Evolutionary conservation across 1,140 invertebrate genomes (phyloP).

Genomic region (Bombus turneri): DNA sequence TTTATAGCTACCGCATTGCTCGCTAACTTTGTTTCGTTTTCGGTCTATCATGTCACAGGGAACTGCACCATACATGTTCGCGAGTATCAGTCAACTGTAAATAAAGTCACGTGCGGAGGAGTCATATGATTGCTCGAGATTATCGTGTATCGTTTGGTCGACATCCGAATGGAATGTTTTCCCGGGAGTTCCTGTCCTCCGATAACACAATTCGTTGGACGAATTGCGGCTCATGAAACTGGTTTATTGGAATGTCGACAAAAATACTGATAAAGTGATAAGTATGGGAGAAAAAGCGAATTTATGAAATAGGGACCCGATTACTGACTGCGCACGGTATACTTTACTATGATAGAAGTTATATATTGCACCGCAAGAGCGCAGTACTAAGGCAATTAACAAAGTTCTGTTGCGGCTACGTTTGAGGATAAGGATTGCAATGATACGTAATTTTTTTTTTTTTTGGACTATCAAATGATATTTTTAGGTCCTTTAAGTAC

Average conservation of each 20-base stretch:
- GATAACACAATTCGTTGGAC: not conserved
- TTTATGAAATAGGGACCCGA: not conserved
- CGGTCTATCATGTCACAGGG: slow-evolving; percentile 77
- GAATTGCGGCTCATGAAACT: not conserved
- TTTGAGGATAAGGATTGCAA: not conserved
- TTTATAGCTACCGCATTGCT: slow-evolving; percentile 70
- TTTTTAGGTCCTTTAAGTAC: too few relatives aligned
- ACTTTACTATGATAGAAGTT: not conserved
- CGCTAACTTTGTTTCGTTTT: slow-evolving; percentile 66
- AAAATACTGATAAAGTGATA: not conserved
- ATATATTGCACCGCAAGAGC: not conserved
- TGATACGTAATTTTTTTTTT: too few relatives aligned
- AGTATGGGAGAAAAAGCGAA: not conserved
- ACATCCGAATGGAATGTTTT: slow-evolving; percentile 23
- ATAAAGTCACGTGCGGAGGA: slow-evolving; percentile 84
- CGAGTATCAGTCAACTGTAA: slow-evolving; percentile 79
- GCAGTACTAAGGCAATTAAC: not conserved
- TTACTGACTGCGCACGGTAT: slow-evolving; percentile 8
- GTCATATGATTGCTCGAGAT: slow-evolving; percentile 83
- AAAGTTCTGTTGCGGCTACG: too few relatives aligned
- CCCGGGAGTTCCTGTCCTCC: not conserved
- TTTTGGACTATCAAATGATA: too few relatives aligned
- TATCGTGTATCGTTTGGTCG: slow-evolving; percentile 47
- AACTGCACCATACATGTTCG: slow-evolving; percentile 75
- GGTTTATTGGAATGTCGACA: slow-evolving; percentile 8